Conservation (phyloP, 2,888 invertebrate genomes). For the Sphecodes monilicornis region DNA sequence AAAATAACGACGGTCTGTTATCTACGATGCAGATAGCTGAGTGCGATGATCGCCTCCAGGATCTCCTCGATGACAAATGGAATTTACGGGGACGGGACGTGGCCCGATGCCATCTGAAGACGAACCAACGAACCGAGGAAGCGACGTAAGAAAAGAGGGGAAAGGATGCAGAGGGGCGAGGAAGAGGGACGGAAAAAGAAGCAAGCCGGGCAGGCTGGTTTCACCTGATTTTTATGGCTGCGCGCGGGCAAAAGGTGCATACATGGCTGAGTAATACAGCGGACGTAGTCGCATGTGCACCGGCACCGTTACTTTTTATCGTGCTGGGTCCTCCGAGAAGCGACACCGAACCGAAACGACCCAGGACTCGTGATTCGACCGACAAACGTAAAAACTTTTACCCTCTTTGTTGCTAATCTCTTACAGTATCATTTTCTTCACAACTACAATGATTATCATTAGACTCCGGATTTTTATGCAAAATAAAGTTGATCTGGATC, state of each 20-base stretch:
- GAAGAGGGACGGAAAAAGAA: not conserved
- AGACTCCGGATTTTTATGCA: too few species aligned
- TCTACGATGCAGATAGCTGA: not conserved
- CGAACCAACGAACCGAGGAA: conserved; percentile 1
- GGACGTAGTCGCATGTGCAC: conserved; percentile 19
- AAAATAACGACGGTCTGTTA: conserved; percentile 43
- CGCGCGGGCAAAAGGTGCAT: conserved; percentile 42
- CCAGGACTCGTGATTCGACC: conserved; percentile 30
- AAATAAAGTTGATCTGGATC: too few species aligned
- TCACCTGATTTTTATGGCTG: conserved; percentile 54
- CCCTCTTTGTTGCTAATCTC: too few species aligned
- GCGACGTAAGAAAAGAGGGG: not conserved
- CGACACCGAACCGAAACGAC: conserved; percentile 9
- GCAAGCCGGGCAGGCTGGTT: conserved; percentile 40
- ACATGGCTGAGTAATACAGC: conserved; percentile 41
- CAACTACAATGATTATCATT: too few species aligned
- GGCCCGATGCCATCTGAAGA: conserved; percentile 43
- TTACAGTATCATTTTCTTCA: too few species aligned
- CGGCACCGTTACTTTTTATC: conserved; percentile 55
- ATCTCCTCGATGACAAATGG: conserved; percentile 57
- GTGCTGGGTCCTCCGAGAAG: conserved; percentile 1
- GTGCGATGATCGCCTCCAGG: conserved; percentile 14
- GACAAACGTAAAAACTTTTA: conserved; percentile 11
- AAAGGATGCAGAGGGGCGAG: not conserved
- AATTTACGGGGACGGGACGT: conserved; percentile 45